Conservation (phyloP, 2,797 vertebrate genomes). For the Peromyscus eremicus region DNA sequence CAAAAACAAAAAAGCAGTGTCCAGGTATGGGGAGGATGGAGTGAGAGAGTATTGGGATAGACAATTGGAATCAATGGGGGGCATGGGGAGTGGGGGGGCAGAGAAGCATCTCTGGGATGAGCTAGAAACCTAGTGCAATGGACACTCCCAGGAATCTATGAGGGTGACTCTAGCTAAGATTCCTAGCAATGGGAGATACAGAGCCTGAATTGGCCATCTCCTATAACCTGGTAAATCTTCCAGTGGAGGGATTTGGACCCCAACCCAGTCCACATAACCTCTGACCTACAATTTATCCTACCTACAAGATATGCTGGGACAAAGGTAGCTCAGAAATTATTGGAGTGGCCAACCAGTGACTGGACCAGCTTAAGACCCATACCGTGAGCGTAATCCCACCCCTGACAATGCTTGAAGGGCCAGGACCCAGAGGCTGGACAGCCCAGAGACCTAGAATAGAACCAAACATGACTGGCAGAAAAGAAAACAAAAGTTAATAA, state of each 20-base stretch:
- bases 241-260: neutral
- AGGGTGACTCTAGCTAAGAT: neutral
- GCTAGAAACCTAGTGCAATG: neutral
- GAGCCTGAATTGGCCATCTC: neutral
- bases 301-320: neutral
- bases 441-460: neutral
- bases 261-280: neutral
- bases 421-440: neutral
- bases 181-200: neutral
- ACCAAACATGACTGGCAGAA: neutral
- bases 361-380: neutral
- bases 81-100: neutral
- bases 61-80: neutral
- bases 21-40: neutral
- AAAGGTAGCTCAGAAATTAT: neutral
- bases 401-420: neutral
- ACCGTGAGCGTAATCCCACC: accelerated
- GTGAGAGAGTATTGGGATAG: neutral
- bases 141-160: neutral
- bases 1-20: neutral
- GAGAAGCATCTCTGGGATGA: neutral
- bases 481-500: neutral
- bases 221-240: neutral
- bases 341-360: neutral
- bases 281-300: neutral